Base-by-base conservation (phyloP, 2,113 vertebrate species). In the Ammodytes marinus region DNA sequence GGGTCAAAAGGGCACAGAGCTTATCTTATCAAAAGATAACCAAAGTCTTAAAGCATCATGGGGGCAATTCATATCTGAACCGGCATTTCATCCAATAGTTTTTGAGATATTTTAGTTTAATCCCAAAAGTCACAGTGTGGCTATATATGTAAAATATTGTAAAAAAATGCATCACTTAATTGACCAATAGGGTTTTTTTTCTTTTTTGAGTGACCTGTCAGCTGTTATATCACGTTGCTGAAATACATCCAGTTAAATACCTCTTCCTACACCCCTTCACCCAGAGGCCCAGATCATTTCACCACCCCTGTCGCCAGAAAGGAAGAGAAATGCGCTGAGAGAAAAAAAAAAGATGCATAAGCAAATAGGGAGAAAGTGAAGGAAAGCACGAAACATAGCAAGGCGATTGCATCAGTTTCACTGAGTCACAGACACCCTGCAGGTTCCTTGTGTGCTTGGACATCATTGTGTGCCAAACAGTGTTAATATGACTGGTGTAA, bases 391-490 rank as follows among this genome's bases (percentile, higher is more conserved):
- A 69, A 60, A 49, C 12, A 35, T 8, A 35, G 19, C 12, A 27
- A 37, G 53, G 43, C 2, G 57, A 57, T n/a, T 52, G 47, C 68
- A 58, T 53, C 43, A 46, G 5, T 58, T 67, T 19, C 40, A 42
- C 9, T 52, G 68, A 13, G 57, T 68, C 76, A 64, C 19, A 63
- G 54, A 39, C 19, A 15, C 57, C 37, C 46, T 65, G 63, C 52
- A 73, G 64, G 53, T 45, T 74, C 37, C 61, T 46, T 3, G 76
- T 47, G 52, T 43, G 39, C 37, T 53, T 53, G 27, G 9, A 69
- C 46, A 49, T 69, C 61, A 14, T 59, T 73, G 46, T 80, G 35
- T 66, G 57, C 61, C n/a, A 54, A 50, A 47, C 61, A 71, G 63
- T 53, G 50, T 53, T 47, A 40, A 35, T 49, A 35, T 3, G 37